Base-by-base conservation (phyloP, 2,797 vertebrate genomes). In the Halcyon smyrnensis region DNA sequence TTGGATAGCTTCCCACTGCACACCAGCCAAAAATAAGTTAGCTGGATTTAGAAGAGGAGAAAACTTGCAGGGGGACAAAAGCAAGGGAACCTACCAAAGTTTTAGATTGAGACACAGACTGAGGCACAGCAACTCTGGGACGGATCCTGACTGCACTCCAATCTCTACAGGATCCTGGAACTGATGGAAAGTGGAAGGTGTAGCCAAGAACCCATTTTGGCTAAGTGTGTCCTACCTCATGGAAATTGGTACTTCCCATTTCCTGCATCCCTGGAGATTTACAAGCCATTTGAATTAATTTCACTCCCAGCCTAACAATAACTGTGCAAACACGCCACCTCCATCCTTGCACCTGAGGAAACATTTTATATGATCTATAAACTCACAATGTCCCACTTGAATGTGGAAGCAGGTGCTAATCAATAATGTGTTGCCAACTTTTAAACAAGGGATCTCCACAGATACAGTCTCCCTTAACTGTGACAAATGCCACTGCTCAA, bases 331-430 rank as follows among this genome's bases (percentile, higher is more conserved):
- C 46, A 79, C 63, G 76, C 54, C 64, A 84, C 64, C 60, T 89
- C 14, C 0, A 46, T 60, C 60, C 81, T 77, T 91, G 96, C 96
- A 97, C 96, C 95, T 97, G 95, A 96, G 77, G 95, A 96, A 97
- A 96, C 63, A 93, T 88, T 96, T 91, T 92, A 91, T 68, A 88
- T 28, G 62, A 88, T 90, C 89, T 79, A 84, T 94, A 96, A 96
- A 95, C 80, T 81, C 83, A 95, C 62, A 95, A 69, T 84, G 74
- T 90, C 56, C 83, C 85, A 76, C 60, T 88, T 94, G 91, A 95
- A 89, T 4, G 1, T 10, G 46, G 54, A 45, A 95, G 85, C 95
- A 96, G 94, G 91, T 97, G 94, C 62, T 96, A 96, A 96, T 95
- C 96, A 93, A 91, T 76, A 88, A 86, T 20, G 21, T 12, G 2